Evolutionary conservation across 2,888 invertebrate species (phyloP), one percentile per base, ranked within the genome.

Genomic region (Gymnocheta viridis): DNA sequence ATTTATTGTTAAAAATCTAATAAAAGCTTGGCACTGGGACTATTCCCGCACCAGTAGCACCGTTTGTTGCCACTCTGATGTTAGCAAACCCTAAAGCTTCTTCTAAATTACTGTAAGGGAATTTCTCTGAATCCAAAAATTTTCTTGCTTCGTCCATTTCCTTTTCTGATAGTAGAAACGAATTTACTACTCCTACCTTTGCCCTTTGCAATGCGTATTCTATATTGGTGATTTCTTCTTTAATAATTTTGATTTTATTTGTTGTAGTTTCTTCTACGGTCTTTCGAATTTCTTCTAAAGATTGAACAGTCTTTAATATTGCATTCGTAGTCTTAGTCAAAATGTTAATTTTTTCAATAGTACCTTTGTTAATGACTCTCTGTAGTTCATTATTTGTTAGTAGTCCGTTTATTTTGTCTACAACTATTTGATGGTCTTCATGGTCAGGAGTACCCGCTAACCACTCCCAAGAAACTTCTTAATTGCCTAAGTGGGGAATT

Each of bases 361-460:
- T 9, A 1, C 9, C 7, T 9, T 32, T 32, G 32, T 32, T 32
- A 32, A 32, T 32, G 32, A 32, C 47, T 64, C 10, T 58, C 54
- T 72, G 47, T 44, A 24, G 24, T 60, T 60, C 49, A 7, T 27
- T 49, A 66, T 66, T 66, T 17, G 2, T 19, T 12, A 66, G 72
- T 32, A 58, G 44, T 19, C 58, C 47, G 24, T 58, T 72, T 56
- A 72, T 58, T 44, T 60, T 72, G 47, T 60, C 17, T 12, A 60
- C 44, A n/a, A 41, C 72, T n/a, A 72, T 72, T 9, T 24, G 22
- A 27, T 72, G 54, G 22, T 70, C 70, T 5, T 70, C 70, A 24
- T 70, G 70, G 27, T 70, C 70, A 1, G 70, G 70, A 2, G 70
- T 56, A 38, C 70, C 70, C 22, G 70, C 38, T 38, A 70, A 24